Evolutionary conservation across 1,140 invertebrate genomes (phyloP), one percentile per base, ranked within the genome.

Genomic region (Metopolophium dirhodum): DNA sequence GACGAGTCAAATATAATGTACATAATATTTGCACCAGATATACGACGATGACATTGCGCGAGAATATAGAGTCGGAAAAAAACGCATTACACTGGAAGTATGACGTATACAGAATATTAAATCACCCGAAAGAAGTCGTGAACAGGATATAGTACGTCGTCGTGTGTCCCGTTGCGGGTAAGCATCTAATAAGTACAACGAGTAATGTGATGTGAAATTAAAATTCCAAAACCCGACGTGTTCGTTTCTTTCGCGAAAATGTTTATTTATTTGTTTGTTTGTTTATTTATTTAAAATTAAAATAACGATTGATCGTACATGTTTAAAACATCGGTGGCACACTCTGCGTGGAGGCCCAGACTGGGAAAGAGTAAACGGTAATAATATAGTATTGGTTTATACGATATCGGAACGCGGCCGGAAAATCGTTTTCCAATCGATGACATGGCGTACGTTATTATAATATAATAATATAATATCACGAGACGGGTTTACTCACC

Each of bases 401-500:
- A 83, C 37, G 82, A 83, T 41, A 22, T 37, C 22, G 11, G 37
- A 83, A 77, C 61, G 30, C 11, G 30, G 30, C 30, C 26, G 22
- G 26, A 8, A 61, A 82, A 82, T 20, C n/a, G 35, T 20, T 37
- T 83, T 83, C 3, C n/a, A 41, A 8, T 2, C 7, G 37, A 83
- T 23, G 22, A 23, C 8, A 41, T 37, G 20, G 20, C 22, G 30
- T 47, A 49, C 20, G 30, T 26, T 49, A 49, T 49, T 7, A 35
- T 7, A 90, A 35, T 7, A 90, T 37, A 37, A 37, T 37, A 47
- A 47, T 82, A 82, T 47, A 8, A 83, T 85, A 20, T 49, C 6
- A 49, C n/a, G 14, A 30, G 30, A 30, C 61, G 11, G 26, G 23
- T 54, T 54, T 47, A 93, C 91, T 93, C 30, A 93, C 91, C 91